Evolutionary conservation across 2,113 vertebrate species (phyloP), one percentile per base, ranked within the genome.

Genomic region (Emydocephalus ijimae): DNA sequence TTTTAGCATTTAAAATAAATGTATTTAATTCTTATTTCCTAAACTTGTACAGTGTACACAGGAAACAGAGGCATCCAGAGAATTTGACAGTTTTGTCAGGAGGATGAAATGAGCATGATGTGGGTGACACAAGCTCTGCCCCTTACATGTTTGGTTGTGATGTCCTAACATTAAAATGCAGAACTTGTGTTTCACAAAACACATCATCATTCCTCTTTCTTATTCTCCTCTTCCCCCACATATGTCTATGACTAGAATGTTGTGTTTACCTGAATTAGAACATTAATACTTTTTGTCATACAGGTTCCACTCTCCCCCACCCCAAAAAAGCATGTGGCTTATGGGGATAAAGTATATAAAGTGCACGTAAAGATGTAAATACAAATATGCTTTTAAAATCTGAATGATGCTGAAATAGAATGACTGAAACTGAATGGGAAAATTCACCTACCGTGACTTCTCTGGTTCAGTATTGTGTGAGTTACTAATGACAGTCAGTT

Each of bases 251-350:
- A 59, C 57, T 59, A 6, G 57, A 59, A 59, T 24, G 57, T 59
- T 24, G 23, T 59, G 23, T 59, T 23, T 26, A 59, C 7, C 7
- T 9, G 23, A 59, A 59, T 59, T 59, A 24, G 8, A 69, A 69
- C 29, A 6, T n/a, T 69, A 69, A 69, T 15, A 69, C 29, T 12
- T 69, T 69, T 69, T 69, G 29, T 69, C 11, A 69, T 69, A n/a
- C 29, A n/a, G 12, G 4, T 0, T n/a, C 12, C 12, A n/a, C 29
- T n/a, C 11, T 4, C 29, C 0, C 4, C 1, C 1, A 1, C 29
- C 21, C 5, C 56, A 1, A 69, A 69, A n/a, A 69, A n/a, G 12
- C 64, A 69, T 69, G 34, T 69, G n/a, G 12, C 29, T 12, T 69
- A 15, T n/a, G 29, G 64, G 23, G 57, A 59, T 24, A 59, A 59